Percentiles rank a stretch among this genome's conserved stretches.
phyloP scores from a whole-genome alignment of 2,113 vertebrate species.

The Willisornis vidua region DNA sequence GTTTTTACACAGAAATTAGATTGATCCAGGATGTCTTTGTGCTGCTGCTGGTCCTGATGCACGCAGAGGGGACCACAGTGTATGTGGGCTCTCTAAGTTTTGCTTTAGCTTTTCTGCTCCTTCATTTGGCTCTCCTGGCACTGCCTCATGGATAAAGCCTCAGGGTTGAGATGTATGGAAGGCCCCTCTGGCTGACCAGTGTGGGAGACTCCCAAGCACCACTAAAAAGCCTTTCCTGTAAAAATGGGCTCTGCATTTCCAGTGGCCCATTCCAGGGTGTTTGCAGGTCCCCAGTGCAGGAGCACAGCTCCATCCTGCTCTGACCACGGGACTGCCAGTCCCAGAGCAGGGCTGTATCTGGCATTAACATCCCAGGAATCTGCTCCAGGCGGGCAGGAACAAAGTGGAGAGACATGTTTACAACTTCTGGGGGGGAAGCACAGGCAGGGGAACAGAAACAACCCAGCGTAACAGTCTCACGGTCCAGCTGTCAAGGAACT shows the following conservation, averaged over 20 bases:
- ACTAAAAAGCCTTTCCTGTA: neutral
- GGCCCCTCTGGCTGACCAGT: accelerated
- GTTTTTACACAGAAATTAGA: conserved; percentile 29
- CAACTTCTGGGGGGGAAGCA: neutral
- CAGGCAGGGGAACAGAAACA: neutral
- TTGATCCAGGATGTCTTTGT: conserved; percentile 14
- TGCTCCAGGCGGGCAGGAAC: neutral
- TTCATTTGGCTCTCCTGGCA: neutral
- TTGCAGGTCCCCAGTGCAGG: neutral
- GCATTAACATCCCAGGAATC: neutral
- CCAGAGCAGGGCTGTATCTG: neutral
- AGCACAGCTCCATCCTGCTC: neutral
- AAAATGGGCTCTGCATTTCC: neutral
- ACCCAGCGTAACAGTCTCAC: neutral
- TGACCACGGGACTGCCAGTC: accelerated
- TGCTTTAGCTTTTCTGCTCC: neutral
- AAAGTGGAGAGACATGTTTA: neutral
- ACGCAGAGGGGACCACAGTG: accelerated
- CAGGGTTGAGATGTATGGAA: accelerated
- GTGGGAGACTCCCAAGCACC: neutral
- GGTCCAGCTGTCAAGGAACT: neutral
- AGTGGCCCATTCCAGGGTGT: neutral
- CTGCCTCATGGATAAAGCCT: neutral
- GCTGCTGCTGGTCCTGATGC: neutral
- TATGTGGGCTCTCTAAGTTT: accelerated